A percentile compares a stretch with the other conserved stretches of the same genome.
Conservation (phyloP, 2,113 vertebrate genomes). For the Procapra przewalskii region DNA sequence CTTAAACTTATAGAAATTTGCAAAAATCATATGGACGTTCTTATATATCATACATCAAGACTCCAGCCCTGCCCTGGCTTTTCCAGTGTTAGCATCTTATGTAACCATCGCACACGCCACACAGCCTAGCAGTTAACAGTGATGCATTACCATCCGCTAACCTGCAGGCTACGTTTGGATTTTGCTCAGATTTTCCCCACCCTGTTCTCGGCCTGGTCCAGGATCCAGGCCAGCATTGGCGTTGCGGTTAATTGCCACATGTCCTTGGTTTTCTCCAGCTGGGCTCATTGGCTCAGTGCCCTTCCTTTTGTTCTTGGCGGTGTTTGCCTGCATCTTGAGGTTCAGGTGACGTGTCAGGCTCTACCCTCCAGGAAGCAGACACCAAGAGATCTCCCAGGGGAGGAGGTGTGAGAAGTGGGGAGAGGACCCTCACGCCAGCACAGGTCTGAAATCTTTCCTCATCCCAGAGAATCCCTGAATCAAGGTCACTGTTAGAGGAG, state of each 20-base stretch:
- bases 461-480: background rate
- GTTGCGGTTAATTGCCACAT: fast-evolving
- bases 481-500: background rate
- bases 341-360: background rate
- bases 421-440: background rate
- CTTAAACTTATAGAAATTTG: background rate
- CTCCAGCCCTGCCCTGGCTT: background rate
- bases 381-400: background rate
- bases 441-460: background rate
- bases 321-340: background rate
- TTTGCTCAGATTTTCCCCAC: background rate
- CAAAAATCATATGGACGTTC: background rate
- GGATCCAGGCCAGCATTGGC: background rate
- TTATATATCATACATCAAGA: background rate
- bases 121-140: background rate
- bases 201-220: no score
- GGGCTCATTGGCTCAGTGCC: background rate
- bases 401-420: background rate
- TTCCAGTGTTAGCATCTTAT: no score
- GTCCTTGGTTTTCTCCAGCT: background rate
- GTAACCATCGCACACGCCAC: fast-evolving
- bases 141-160: fast-evolving
- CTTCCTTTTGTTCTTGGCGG: background rate
- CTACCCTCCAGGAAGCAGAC: background rate
- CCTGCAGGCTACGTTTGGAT: background rate